Conservation (phyloP, 1,140 invertebrate species). For the Bombus cullumanus region DNA sequence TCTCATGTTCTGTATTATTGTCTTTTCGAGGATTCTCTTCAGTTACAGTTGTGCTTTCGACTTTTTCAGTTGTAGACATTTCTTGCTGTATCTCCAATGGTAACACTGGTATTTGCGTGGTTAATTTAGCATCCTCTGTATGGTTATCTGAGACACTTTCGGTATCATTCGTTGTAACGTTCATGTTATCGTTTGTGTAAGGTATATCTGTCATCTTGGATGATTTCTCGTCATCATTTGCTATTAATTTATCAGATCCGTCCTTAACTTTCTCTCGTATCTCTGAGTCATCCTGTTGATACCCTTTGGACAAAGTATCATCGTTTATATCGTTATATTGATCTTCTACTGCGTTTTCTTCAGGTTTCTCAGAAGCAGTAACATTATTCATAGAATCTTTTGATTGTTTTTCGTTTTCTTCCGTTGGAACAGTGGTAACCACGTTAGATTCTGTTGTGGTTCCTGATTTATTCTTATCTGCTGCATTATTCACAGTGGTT, state of each 20-base stretch:
- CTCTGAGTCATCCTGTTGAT: constrained; percentile 45
- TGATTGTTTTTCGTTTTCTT: constrained; percentile 9
- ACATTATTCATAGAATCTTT: constrained; percentile 4
- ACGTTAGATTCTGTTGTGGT: not conserved
- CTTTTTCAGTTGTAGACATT: constrained; percentile 73
- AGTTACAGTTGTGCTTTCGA: constrained; percentile 53
- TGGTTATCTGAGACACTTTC: constrained; percentile 60
- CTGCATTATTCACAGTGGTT: constrained; percentile 8
- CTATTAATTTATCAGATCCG: constrained; percentile 30
- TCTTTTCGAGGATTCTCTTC: constrained; percentile 31
- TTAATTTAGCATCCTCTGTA: constrained; percentile 73
- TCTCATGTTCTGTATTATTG: constrained; percentile 46
- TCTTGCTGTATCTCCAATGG: constrained; percentile 79
- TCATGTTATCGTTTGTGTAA: not conserved
- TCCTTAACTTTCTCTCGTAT: constrained; percentile 33
- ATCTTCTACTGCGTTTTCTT: constrained; percentile 76
- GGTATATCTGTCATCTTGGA: constrained; percentile 1
- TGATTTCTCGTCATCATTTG: constrained; percentile 14
- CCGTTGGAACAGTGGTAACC: constrained; percentile 18
- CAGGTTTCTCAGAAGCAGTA: constrained; percentile 60
- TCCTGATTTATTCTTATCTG: constrained; percentile 20
- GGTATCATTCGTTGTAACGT: constrained; percentile 6
- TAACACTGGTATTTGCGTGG: constrained; percentile 78
- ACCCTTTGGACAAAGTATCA: constrained; percentile 68
- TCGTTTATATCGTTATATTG: constrained; percentile 80